A percentile compares a stretch with the other conserved stretches of the same genome.
phyloP scores from a whole-genome alignment of 2,888 invertebrate species.

The Galeruca laticollis region DNA sequence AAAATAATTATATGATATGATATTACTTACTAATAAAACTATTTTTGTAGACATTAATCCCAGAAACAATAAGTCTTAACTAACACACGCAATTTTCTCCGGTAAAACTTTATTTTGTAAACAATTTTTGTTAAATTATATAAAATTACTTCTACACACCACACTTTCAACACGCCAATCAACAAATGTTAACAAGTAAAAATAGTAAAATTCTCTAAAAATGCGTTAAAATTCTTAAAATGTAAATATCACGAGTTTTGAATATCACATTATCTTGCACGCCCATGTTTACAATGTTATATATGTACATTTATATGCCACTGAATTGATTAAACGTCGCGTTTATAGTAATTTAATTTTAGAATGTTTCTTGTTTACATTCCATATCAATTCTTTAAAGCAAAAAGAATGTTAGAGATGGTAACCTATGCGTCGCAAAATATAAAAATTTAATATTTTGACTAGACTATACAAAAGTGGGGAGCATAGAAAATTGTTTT shows the following conservation, averaged over 20 bases:
- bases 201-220: slow-evolving; percentile 1
- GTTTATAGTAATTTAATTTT: background rate
- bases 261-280: slow-evolving; percentile 5
- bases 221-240: background rate
- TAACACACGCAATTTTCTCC: too few species aligned
- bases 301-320: background rate
- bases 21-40: too few species aligned
- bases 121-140: too few species aligned
- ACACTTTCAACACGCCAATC: too few species aligned
- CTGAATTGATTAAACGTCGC: background rate
- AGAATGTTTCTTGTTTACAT: slow-evolving; percentile 5
- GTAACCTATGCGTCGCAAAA: background rate
- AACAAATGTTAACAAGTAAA: too few species aligned
- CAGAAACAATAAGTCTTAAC: too few species aligned
- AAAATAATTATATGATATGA: too few species aligned
- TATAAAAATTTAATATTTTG: background rate
- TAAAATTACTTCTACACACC: too few species aligned
- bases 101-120: too few species aligned
- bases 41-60: too few species aligned
- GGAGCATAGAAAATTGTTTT: too few species aligned
- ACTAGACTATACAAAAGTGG: background rate
- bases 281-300: slow-evolving; percentile 10
- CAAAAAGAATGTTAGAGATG: background rate
- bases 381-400: background rate
- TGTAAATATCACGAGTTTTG: background rate